Base-by-base conservation (phyloP, 2,797 vertebrate species). In the Tapirus indicus region DNA sequence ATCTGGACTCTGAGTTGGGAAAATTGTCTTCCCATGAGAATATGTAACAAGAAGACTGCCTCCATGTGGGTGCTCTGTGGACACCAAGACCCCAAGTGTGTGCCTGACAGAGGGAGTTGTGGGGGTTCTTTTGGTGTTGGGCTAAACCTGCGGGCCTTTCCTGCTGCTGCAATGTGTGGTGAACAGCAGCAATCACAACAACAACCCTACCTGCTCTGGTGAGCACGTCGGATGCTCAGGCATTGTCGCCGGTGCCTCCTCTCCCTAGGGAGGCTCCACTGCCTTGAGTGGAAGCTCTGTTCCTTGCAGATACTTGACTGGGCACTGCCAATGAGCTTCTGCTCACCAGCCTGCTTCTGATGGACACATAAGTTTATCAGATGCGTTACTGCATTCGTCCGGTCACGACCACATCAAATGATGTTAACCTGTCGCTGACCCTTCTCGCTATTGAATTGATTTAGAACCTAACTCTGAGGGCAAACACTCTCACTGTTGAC, bases 131-230 rank as follows among this genome's bases (percentile, higher is more conserved):
- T 0, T 32, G 52, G 18, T 7, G 52, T 47, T 2, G 8, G 56
- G 38, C 52, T 1, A 1, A 6, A 2, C 1, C 25, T 6, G 27
- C 66, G 5, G 17, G 52, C 12, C 52, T 38, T 41, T 23, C 68
- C 66, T 3, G 1, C 0, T 4, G 35, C n/a, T 29, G 5, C 64
- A 6, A 2, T 6, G 23, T 38, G n/a, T 9, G 5, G 47, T 0
- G 0, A 54, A 27, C 4, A 14, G 47, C 23, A 2, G 49, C 49
- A 9, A 0, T 16, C 69, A 27, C 23, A 16, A 11, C 0, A 1
- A 8, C 49, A 3, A 2, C 25, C 1, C 14, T 11, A 0, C 54
- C 18, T 38, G 54, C 25, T 0, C 4, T 23, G 75, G 47, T 21
- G 9, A 21, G n/a, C 0, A 5, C 68, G 11, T 14, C 5, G 8